Percentiles rank a stretch among this genome's conserved stretches.
These are phyloP conservation scores for Scleropages formosus DNA, from an alignment of 2,797 vertebrate genomes.

Conservation along the genomic window DNA sequence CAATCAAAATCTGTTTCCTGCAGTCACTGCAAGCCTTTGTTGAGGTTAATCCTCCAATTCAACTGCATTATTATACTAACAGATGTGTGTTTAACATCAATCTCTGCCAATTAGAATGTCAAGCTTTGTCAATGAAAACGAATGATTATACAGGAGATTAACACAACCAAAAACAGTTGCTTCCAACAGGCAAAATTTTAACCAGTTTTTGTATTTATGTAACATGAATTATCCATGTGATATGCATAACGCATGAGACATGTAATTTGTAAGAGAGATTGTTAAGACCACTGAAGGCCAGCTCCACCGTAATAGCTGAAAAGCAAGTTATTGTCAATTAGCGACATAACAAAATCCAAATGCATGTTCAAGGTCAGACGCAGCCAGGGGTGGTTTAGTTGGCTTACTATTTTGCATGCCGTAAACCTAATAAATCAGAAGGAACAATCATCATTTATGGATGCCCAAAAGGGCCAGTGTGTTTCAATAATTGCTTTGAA, in stretches of 20 bases:
- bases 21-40: slow-evolving; percentile 32
- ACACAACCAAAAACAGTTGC: slow-evolving; percentile 20
- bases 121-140: slow-evolving; percentile 28
- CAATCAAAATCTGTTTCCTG: slow-evolving; percentile 37
- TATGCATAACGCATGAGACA: neutral
- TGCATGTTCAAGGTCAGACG: neutral
- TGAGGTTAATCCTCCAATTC: slow-evolving; percentile 36
- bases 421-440: slow-evolving; percentile 6
- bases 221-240: neutral
- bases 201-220: neutral
- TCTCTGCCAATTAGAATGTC: slow-evolving; percentile 33
- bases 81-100: slow-evolving; percentile 39
- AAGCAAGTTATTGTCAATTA: slow-evolving; percentile 8
- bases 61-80: slow-evolving; percentile 36
- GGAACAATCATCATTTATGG: neutral
- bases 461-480: neutral
- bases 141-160: slow-evolving; percentile 34
- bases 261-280: too few species aligned
- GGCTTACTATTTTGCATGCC: too few species aligned
- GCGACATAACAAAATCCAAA: neutral
- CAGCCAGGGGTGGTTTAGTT: neutral
- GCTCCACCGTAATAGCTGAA: neutral
- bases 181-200: slow-evolving; percentile 1
- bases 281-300: neutral
- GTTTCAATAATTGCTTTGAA: slow-evolving; percentile 16